Conservation (phyloP, 2,113 vertebrate genomes). For the Hepsetus odoe region DNA sequence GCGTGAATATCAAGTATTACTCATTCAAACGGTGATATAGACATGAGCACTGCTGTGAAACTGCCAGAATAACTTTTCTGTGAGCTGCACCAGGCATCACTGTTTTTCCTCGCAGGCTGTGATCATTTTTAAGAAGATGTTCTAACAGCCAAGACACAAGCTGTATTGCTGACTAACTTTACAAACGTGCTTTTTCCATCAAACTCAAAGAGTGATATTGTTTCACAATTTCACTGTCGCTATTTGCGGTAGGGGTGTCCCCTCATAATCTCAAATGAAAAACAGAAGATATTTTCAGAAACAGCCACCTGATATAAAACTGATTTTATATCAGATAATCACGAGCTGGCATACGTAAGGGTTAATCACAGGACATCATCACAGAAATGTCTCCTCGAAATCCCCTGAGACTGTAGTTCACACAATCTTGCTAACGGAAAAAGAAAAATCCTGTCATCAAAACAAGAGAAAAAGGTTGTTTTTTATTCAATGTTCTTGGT, state of each 20-base stretch:
- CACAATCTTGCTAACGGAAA: slow-evolving; percentile 15
- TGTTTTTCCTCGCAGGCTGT: no score
- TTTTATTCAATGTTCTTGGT: slow-evolving; percentile 1
- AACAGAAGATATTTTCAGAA: neutral
- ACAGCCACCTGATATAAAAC: neutral
- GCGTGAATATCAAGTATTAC: no score
- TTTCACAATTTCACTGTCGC: neutral
- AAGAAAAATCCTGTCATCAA: neutral
- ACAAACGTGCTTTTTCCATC: neutral
- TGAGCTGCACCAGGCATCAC: no score
- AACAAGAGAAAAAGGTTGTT: neutral
- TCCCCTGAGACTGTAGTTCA: slow-evolving; percentile 11
- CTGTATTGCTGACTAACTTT: neutral
- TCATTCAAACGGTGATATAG: no score
- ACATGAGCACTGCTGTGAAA: no score
- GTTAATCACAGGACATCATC: neutral
- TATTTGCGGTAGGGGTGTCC: neutral
- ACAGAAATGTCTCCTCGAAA: neutral
- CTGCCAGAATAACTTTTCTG: no score
- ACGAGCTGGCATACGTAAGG: neutral
- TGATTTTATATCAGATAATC: neutral
- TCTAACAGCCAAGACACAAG: neutral
- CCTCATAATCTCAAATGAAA: neutral
- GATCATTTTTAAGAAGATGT: no score
- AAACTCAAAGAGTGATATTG: neutral